A percentile compares a stretch with the other conserved stretches of the same genome.
Evolutionary conservation across 2,797 vertebrate species (phyloP).

Genomic region (Myotis findleyi): DNA sequence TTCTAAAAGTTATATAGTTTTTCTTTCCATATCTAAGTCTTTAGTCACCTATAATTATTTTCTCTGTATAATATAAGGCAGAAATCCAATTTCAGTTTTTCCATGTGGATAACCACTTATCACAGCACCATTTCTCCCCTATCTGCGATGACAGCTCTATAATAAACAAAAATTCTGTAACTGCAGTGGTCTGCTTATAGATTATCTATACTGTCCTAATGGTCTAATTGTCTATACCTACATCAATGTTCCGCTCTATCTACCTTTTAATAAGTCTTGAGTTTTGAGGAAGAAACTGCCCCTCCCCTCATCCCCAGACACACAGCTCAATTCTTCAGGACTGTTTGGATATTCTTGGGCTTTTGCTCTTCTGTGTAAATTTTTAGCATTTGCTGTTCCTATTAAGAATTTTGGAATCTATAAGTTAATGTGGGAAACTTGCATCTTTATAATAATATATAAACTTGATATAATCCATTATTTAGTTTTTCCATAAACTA

Average conservation of each 20-base stretch:
- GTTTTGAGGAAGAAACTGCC: neutral
- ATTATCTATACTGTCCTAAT: neutral
- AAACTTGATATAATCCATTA: neutral
- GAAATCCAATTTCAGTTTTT: slow-evolving; percentile 38
- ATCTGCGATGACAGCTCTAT: neutral
- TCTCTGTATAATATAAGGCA: neutral
- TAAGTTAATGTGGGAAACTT: neutral
- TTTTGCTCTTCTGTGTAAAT: neutral
- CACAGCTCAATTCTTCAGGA: neutral
- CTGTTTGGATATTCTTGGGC: neutral
- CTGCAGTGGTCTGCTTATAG: neutral
- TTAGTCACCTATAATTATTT: slow-evolving; percentile 21
- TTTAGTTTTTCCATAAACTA: slow-evolving; percentile 4
- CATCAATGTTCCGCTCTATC: neutral
- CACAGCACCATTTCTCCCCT: neutral
- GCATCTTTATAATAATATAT: neutral
- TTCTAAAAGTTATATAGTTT: slow-evolving; percentile 10
- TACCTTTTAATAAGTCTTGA: neutral
- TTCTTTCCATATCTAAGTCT: slow-evolving; percentile 5
- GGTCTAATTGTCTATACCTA: neutral
- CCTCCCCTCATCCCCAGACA: neutral
- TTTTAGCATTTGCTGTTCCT: slow-evolving; percentile 43
- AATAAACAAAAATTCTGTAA: slow-evolving; percentile 7
- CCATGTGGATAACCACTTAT: neutral
- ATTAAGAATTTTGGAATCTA: neutral